These are phyloP conservation scores for Arctopsyche grandis DNA, from an alignment of 1,140 invertebrate genomes.

Conservation along the genomic window DNA sequence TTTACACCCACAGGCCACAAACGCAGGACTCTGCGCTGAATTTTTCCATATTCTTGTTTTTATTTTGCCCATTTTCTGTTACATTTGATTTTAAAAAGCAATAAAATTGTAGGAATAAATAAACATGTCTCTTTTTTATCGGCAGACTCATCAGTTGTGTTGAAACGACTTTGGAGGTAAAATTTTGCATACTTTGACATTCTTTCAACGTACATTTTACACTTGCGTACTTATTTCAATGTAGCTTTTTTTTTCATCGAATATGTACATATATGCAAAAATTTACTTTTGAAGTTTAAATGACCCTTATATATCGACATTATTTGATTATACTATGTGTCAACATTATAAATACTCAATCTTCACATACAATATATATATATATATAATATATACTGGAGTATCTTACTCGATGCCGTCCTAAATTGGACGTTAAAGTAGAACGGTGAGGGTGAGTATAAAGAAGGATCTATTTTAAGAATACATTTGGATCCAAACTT, in stretches of 20 bases:
- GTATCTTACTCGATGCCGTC: no score
- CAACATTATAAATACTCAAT: background rate
- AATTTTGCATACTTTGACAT: constrained; percentile 38
- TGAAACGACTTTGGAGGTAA: constrained; percentile 49
- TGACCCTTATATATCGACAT: constrained; percentile 35
- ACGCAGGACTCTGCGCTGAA: background rate
- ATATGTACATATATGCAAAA: constrained; percentile 30
- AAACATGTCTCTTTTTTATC: constrained; percentile 45
- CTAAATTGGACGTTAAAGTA: no score
- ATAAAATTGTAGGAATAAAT: constrained; percentile 50
- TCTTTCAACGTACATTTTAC: background rate
- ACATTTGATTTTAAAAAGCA: background rate
- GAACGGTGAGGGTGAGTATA: background rate
- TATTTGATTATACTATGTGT: background rate
- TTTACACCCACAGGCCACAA: background rate
- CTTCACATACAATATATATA: background rate
- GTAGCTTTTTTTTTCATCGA: no score
- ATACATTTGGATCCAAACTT: background rate
- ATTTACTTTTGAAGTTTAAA: constrained; percentile 49
- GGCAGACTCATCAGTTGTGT: constrained; percentile 47
- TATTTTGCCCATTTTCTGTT: constrained; percentile 29
- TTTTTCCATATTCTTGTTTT: background rate
- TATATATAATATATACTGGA: no score
- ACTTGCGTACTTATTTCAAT: no score
- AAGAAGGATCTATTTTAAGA: background rate